Conservation (phyloP, 2,113 vertebrate species). For the Pteruthius melanotis region DNA sequence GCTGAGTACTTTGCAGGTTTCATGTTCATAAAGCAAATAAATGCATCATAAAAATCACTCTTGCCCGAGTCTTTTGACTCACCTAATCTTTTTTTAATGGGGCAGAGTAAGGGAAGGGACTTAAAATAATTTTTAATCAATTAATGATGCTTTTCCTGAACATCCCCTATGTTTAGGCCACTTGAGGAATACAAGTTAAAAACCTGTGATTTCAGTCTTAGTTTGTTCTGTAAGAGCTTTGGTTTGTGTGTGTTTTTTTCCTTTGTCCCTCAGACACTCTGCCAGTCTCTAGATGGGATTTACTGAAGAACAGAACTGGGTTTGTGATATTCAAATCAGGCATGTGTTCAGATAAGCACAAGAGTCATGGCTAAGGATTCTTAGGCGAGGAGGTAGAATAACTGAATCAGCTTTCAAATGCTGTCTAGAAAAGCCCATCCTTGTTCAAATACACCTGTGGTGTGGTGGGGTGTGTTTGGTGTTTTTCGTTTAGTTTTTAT, state of each 20-base stretch:
- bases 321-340: not conserved
- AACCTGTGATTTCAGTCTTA: not conserved
- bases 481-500: not conserved
- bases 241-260: not conserved
- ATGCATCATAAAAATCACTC: not conserved
- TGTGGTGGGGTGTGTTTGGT: not conserved
- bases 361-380: not conserved
- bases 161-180: not conserved
- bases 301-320: not conserved
- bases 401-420: not conserved
- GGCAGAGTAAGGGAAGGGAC: not conserved
- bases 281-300: not conserved
- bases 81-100: not conserved
- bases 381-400: not conserved
- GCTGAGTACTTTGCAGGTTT: not conserved
- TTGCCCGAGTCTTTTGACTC: not conserved
- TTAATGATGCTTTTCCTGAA: not conserved
- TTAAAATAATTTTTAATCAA: not conserved
- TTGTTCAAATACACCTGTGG: not conserved
- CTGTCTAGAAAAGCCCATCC: not conserved
- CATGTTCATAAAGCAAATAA: not conserved
- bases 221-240: not conserved
- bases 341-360: not conserved
- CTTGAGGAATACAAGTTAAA: not conserved
- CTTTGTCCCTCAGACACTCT: not conserved